Conservation (phyloP, 2,888 invertebrate species). For the Bugula neritina region DNA sequence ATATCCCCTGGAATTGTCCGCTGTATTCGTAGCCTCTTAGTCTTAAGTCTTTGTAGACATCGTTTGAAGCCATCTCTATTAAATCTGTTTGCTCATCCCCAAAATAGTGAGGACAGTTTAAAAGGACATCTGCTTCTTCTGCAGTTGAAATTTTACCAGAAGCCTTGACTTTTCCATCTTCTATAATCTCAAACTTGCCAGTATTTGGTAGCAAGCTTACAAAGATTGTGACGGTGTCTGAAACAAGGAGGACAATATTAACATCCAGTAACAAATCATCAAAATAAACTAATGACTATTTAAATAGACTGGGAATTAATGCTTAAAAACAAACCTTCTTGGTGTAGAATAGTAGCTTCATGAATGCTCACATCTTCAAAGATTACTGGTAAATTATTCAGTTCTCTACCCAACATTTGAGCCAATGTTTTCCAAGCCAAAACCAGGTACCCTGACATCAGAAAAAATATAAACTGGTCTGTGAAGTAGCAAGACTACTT, state of each 20-base stretch:
- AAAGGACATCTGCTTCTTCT: conserved; percentile 28
- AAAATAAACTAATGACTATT: too few relatives aligned
- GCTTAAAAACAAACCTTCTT: too few relatives aligned
- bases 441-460: conserved; percentile 58
- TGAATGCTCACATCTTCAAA: conserved; percentile 85
- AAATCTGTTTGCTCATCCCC: conserved; percentile 6
- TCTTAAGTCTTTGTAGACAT: conserved; percentile 52
- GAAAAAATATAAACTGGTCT: too few relatives aligned
- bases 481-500: too few relatives aligned
- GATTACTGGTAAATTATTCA: conserved; percentile 73
- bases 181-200: conserved; percentile 74
- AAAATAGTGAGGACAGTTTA: neutral
- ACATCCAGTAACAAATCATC: too few relatives aligned
- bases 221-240: conserved; percentile 36
- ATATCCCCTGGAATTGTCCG: conserved; percentile 63
- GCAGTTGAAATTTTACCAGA: conserved; percentile 67
- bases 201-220: conserved; percentile 47
- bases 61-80: conserved; percentile 36
- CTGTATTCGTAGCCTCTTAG: conserved; percentile 54
- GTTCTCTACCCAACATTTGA: conserved; percentile 42
- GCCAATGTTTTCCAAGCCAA: conserved; percentile 57
- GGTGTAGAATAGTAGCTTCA: conserved; percentile 85
- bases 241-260: too few relatives aligned
- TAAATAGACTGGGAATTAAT: too few relatives aligned
- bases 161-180: conserved; percentile 75